Evolutionary conservation across 23 tunicate genomes (phyloP).

Genomic region (Trididemnum clinides): DNA sequence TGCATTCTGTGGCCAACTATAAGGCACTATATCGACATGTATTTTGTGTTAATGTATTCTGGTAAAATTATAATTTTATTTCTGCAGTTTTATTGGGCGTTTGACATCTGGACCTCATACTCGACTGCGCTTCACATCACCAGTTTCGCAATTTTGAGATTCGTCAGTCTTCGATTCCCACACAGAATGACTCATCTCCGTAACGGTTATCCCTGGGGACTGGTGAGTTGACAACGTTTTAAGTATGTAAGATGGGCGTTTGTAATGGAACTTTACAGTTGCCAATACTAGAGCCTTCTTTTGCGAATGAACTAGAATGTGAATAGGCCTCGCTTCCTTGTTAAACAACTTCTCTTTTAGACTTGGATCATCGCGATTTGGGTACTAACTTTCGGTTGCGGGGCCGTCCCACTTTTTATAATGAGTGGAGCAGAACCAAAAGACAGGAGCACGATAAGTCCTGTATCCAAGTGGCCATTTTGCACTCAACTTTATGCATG

Average conservation of each 20-base stretch:
- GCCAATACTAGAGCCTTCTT: no score
- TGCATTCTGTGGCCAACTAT: no score
- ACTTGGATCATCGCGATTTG: constrained; percentile 41
- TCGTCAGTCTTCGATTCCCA: constrained; percentile 43
- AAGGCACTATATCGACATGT: no score
- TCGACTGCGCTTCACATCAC: constrained; percentile 55
- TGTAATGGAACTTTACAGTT: no score
- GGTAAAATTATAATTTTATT: no score
- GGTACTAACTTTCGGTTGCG: constrained; percentile 42
- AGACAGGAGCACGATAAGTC: constrained; percentile 2
- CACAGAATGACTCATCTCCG: not conserved
- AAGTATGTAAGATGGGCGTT: no score
- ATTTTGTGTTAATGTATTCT: no score
- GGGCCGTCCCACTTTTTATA: constrained; percentile 45
- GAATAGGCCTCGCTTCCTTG: no score
- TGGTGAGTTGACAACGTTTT: no score
- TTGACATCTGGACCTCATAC: constrained; percentile 60
- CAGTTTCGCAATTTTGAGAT: constrained; percentile 46
- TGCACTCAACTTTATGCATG: constrained; percentile 47
- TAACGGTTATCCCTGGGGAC: not conserved
- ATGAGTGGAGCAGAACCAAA: constrained; percentile 41
- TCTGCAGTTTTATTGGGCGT: constrained; percentile 62
- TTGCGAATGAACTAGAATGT: no score
- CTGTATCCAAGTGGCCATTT: constrained; percentile 54
- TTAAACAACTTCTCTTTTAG: no score